Conservation (phyloP, 30 jellyfish, hydroid and myxozoan species). For the Aurelia aurita complex sp. Pacific region DNA sequence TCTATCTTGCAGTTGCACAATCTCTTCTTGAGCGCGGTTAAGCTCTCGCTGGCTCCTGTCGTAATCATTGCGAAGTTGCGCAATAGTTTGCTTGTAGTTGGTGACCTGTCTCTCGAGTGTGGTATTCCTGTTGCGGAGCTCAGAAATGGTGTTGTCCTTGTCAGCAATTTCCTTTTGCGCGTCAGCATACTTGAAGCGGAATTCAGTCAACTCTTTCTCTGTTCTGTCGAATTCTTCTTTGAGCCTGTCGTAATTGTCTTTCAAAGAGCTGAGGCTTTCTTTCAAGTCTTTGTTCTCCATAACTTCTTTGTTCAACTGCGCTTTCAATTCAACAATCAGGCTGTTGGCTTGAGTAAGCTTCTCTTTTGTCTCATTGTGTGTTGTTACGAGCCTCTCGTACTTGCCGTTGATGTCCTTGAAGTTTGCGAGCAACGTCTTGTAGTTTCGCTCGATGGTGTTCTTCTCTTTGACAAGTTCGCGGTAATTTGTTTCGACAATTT, state of each 20-base stretch:
- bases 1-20: slow-evolving; percentile 71
- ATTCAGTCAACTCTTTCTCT: slow-evolving; percentile 90
- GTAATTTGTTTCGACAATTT: slow-evolving; percentile 62
- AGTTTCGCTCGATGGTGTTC: slow-evolving; percentile 81
- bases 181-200: slow-evolving; percentile 84
- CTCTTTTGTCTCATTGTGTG: slow-evolving; percentile 78
- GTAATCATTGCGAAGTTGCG: slow-evolving; percentile 82
- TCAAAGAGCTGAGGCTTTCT: slow-evolving; percentile 74
- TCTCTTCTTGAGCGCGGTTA: slow-evolving; percentile 85
- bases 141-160: slow-evolving; percentile 78
- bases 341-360: slow-evolving; percentile 57
- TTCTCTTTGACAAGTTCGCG: slow-evolving; percentile 79
- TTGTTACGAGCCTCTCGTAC: slow-evolving; percentile 64
- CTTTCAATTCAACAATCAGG: slow-evolving; percentile 73
- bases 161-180: slow-evolving; percentile 89
- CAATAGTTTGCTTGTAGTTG: slow-evolving; percentile 75
- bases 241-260: slow-evolving; percentile 60
- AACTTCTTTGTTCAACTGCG: slow-evolving; percentile 70
- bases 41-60: slow-evolving; percentile 93
- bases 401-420: slow-evolving; percentile 82
- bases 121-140: slow-evolving; percentile 68
- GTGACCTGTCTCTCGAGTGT: slow-evolving; percentile 79
- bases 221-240: slow-evolving; percentile 79
- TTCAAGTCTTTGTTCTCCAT: slow-evolving; percentile 82
- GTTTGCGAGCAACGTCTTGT: slow-evolving; percentile 76